Base-by-base conservation (phyloP, 2,797 vertebrate species). In the Garrulus glandarius region DNA sequence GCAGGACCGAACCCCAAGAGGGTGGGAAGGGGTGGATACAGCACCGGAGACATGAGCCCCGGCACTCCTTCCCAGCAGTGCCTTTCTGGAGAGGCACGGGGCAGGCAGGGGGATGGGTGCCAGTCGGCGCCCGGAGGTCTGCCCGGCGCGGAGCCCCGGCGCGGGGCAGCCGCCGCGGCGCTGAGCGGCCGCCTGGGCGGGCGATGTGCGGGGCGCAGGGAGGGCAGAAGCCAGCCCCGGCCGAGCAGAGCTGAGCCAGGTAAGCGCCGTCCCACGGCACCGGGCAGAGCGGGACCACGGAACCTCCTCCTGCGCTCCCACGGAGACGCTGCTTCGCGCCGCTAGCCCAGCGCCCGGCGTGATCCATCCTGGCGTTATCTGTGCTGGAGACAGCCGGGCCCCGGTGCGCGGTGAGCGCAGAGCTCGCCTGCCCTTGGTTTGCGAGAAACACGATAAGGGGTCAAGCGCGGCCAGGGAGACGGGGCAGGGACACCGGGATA, bases 1-100 rank as follows among this genome's bases (percentile, higher is more conserved):
- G 92, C 96, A 95, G 95, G 93, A 93, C 52, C n/a, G 96, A 95
- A 92, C 94, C 95, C 94, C 92, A 93, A 89, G 95, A 95, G 89
- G 93, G 91, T 93, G 95, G 95, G 95, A 95, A 96, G 90, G 94
- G 95, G 95, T 95, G 95, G 95, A 91, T 92, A 95, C 92, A 76
- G 95, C 5, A 70, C 80, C 29, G 93, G 93, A 92, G 96, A 96
- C 92, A 95, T 96, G 91, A 95, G 92, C 87, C 41, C 43, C 90
- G 67, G 87, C 92, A 5, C 93, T 92, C 82, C 92, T 95, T 96
- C 94, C 94, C 92, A 83, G 92, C 96, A 96, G 95, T 50, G 96
- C 94, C 92, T 67, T 87, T 95, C 79, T 93, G 94, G 72, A 95
- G 93, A 92, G 85, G 96, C 94, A 52, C 92, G 22, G 94, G 96